phyloP scores from a whole-genome alignment of 2,797 vertebrate genomes.

The Sebastes umbrosus region DNA sequence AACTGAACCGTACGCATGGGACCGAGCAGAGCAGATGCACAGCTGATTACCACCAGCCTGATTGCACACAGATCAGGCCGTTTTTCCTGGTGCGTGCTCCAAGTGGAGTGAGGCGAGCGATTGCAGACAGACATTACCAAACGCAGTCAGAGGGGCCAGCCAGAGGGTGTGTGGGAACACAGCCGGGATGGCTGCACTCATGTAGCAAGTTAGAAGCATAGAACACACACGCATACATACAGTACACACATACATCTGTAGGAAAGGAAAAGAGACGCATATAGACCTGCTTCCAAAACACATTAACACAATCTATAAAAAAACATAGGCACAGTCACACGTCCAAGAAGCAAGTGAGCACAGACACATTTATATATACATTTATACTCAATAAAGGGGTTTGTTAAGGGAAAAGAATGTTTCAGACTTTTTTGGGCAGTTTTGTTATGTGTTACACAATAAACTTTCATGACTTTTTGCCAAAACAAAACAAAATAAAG shows the following conservation, averaged over 20 bases:
- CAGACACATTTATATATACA: background rate
- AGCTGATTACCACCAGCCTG: constrained; percentile 70
- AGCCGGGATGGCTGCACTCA: constrained; percentile 48
- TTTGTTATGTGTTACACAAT: constrained; percentile 2
- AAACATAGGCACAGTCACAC: background rate
- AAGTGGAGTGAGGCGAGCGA: constrained; percentile 63
- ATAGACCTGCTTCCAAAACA: background rate
- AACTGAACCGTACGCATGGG: constrained; percentile 47
- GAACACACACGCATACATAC: background rate
- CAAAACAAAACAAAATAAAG: constrained; percentile 21
- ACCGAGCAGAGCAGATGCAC: constrained; percentile 57
- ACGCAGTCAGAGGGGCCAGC: constrained; percentile 63
- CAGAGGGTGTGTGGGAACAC: constrained; percentile 60
- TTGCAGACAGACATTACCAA: constrained; percentile 71
- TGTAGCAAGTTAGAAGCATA: constrained; percentile 26
- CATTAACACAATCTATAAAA: background rate
- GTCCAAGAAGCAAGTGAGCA: background rate
- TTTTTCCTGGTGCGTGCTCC: constrained; percentile 57
- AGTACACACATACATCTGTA: background rate
- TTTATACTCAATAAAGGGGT: background rate
- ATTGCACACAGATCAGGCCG: constrained; percentile 54
- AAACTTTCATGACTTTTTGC: constrained; percentile 22
- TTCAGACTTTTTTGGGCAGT: background rate
- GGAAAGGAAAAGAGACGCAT: background rate
- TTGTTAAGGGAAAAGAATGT: background rate